Evolutionary conservation across 1,140 invertebrate genomes (phyloP), one percentile per base, ranked within the genome.

Genomic region (Glomeris maerens): DNA sequence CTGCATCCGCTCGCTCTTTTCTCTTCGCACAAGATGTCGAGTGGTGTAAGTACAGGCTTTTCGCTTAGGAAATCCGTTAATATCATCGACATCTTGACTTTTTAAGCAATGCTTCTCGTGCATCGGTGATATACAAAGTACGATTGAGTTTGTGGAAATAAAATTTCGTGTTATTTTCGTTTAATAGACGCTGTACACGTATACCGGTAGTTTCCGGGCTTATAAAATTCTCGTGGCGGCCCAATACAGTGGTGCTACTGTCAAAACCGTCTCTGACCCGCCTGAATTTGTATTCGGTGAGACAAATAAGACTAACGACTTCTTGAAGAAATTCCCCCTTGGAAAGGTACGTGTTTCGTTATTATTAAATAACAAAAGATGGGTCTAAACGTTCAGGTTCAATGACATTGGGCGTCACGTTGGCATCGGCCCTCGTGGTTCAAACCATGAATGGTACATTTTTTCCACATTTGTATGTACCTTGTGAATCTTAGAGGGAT

Each of bases 181-280:
- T 66, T 79, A 80, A 29, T 75, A 94, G 89, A 94, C 86, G 66
- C 77, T 97, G 62, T 95, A 92, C 75, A 92, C 90, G 62, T 95
- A 92, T 75, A 82, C 86, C 57, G 83, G 90, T 69, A 95, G 93
- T 76, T 94, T 92, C 76, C 81, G 92, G 64, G 86, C 73, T 27
- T 68, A 66, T 53, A 96, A 96, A 73, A 85, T 80, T 60, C 78
- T 95, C 60, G 89, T 97, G 65, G 92, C 93, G 59, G 90, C 92
- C 65, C 77, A 93, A 68, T 97, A 86, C 73, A 90, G 90, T 56
- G 88, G 89, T 57, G 79, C 79, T 53, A 78, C 88, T 60, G 74
- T 98, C 55, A 84, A 84, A 72, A 74, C 94, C 45, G 59, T 60
- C 7, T 28, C 48, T 22, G 56, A 64, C 42, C 79, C 81, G 50